Conservation (phyloP, 2,113 vertebrate genomes). For the Geococcyx californianus region DNA sequence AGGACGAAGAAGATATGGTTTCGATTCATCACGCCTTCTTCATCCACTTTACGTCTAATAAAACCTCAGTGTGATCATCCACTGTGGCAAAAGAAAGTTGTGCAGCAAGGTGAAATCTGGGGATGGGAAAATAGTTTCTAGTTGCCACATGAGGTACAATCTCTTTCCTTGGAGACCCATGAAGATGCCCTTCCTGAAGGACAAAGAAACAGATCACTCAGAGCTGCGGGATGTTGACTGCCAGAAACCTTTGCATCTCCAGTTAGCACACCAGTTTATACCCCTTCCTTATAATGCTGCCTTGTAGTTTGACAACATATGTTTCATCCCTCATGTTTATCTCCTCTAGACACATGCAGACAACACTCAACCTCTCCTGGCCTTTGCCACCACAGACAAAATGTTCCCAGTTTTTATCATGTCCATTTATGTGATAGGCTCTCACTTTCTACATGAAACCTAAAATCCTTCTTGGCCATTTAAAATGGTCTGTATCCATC, state of each 20-base stretch:
- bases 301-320: neutral
- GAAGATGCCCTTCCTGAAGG: neutral
- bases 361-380: neutral
- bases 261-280: neutral
- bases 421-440: neutral
- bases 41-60: neutral
- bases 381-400: neutral
- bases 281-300: neutral
- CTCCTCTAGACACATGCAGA: neutral
- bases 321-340: neutral
- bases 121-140: neutral
- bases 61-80: neutral
- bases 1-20: neutral
- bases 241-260: neutral
- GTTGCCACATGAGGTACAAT: accelerated
- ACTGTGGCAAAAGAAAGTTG: neutral
- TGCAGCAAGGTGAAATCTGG: neutral
- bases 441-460: neutral
- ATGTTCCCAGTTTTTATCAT: neutral
- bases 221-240: neutral
- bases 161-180: neutral
- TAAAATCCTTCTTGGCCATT: neutral
- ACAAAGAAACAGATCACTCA: neutral
- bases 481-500: neutral
- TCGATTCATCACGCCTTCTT: neutral